Evolutionary conservation across 2,888 invertebrate species (phyloP).

Genomic region (Rugalucina vietnamica): DNA sequence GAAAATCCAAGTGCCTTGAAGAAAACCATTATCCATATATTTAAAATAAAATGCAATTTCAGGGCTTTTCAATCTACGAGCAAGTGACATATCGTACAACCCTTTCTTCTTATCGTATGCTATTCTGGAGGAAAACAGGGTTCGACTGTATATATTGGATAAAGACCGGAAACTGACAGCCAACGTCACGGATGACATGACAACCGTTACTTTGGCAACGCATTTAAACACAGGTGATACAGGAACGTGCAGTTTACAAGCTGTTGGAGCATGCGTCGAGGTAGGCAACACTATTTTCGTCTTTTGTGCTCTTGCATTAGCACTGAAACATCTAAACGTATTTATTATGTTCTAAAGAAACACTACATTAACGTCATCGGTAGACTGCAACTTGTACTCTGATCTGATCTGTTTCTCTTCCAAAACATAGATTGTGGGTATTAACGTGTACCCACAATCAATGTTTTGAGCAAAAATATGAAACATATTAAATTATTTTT

Average conservation of each 20-base stretch:
- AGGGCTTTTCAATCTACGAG: slow-evolving; percentile 95
- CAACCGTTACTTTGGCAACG: slow-evolving; percentile 53
- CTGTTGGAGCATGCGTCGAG: slow-evolving; percentile 70
- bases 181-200: slow-evolving; percentile 60
- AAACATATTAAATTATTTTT: too few species aligned
- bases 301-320: too few species aligned
- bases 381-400: too few species aligned
- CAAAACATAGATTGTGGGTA: too few species aligned
- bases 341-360: too few species aligned
- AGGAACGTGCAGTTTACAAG: slow-evolving; percentile 67
- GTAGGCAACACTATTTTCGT: slow-evolving; percentile 61
- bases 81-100: slow-evolving; percentile 91
- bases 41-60: slow-evolving; percentile 50
- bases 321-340: too few species aligned
- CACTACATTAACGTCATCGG: too few species aligned
- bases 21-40: too few species aligned
- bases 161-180: slow-evolving; percentile 60
- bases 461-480: too few species aligned
- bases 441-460: too few species aligned
- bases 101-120: slow-evolving; percentile 86
- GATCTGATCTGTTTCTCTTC: too few species aligned
- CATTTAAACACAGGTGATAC: slow-evolving; percentile 72
- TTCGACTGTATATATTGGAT: slow-evolving; percentile 72
- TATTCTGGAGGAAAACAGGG: slow-evolving; percentile 68
- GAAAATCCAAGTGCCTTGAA: too few species aligned